These are phyloP conservation scores for Cyanoliseus patagonus DNA, from an alignment of 2,113 vertebrate genomes.

Conservation along the genomic window DNA sequence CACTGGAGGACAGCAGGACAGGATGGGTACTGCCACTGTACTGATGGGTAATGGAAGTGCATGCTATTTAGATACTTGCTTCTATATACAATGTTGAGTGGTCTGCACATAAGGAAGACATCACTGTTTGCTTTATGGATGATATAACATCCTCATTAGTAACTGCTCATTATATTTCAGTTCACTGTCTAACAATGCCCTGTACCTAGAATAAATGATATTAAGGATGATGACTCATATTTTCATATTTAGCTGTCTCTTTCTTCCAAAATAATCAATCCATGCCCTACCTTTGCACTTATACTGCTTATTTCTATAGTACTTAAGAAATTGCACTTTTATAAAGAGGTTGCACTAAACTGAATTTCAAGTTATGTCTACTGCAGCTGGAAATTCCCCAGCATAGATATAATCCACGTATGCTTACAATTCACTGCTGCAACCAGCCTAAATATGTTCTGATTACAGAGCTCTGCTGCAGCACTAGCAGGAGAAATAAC, in stretches of 20 bases:
- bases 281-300: neutral
- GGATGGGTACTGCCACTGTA: too few species aligned
- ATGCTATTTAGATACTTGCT: neutral
- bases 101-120: neutral
- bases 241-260: neutral
- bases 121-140: neutral
- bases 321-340: neutral
- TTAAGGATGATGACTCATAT: neutral
- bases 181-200: neutral
- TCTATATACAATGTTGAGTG: neutral
- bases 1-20: neutral
- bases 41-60: neutral
- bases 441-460: neutral
- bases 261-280: neutral
- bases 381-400: conserved; percentile 26
- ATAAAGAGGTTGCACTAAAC: neutral
- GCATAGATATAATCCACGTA: neutral
- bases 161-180: neutral
- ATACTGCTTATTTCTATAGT: neutral
- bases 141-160: neutral
- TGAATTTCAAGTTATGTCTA: conserved; percentile 15
- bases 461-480: neutral
- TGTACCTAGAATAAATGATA: neutral
- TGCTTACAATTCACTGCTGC: neutral
- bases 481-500: neutral